These are phyloP conservation scores for Charaxes varanes DNA, from an alignment of 1,140 invertebrate species.

Conservation along the genomic window DNA sequence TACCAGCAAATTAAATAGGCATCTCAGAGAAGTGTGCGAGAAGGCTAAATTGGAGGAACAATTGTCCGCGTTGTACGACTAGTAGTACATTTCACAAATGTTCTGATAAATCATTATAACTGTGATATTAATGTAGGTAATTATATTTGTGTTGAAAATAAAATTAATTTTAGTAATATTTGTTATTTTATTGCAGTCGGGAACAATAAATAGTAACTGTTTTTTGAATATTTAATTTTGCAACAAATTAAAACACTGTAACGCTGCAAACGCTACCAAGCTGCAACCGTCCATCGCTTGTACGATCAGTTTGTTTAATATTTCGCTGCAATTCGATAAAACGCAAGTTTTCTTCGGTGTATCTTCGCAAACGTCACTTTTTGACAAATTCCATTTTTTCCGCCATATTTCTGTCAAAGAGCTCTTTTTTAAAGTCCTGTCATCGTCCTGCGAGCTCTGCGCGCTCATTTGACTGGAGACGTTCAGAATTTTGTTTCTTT, in stretches of 20 bases:
- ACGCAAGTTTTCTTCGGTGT: constrained; percentile 25
- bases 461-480: constrained; percentile 21
- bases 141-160: not conserved
- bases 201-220: too few relatives aligned
- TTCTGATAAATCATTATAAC: not conserved
- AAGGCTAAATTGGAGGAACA: constrained; percentile 45
- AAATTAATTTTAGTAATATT: too few relatives aligned
- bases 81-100: constrained; percentile 5
- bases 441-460: constrained; percentile 30
- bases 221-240: constrained; percentile 16
- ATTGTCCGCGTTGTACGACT: constrained; percentile 30
- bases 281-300: constrained; percentile 44
- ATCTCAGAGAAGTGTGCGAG: constrained; percentile 47
- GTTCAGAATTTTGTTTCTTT: constrained; percentile 26
- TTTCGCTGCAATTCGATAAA: constrained; percentile 28
- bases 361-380: constrained; percentile 18
- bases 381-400: constrained; percentile 43
- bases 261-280: constrained; percentile 42
- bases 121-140: not conserved
- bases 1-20: constrained; percentile 50
- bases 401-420: constrained; percentile 46
- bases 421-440: constrained; percentile 33
- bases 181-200: too few relatives aligned
- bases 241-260: constrained; percentile 55
- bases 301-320: constrained; percentile 51